These are phyloP conservation scores for Labeo catla DNA, from an alignment of 2,113 vertebrate species.

Conservation along the genomic window DNA sequence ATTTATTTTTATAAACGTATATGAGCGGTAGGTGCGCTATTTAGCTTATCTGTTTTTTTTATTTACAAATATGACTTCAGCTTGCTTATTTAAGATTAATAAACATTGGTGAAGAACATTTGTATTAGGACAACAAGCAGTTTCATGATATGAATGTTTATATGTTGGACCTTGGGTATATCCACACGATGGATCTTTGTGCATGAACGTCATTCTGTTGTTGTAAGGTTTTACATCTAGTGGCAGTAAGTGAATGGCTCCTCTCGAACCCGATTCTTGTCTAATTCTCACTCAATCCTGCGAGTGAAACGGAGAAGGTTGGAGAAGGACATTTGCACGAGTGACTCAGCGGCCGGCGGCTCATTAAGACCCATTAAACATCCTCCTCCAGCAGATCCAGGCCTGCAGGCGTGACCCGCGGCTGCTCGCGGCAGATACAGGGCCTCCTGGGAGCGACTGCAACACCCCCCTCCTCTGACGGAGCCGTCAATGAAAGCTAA, in stretches of 20 bases:
- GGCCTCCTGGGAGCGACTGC: conserved; percentile 70
- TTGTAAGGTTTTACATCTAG: background rate
- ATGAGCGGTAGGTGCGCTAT: too few relatives aligned
- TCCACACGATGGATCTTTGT: background rate
- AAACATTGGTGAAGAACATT: too few relatives aligned
- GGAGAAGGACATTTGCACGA: background rate
- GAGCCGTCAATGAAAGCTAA: conserved; percentile 35
- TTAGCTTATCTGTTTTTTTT: too few relatives aligned
- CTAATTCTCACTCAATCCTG: background rate
- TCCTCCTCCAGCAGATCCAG: conserved; percentile 77
- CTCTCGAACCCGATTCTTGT: background rate
- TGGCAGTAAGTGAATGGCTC: background rate
- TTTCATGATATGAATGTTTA: background rate
- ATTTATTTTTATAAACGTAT: too few relatives aligned
- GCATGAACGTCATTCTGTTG: background rate
- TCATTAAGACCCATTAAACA: conserved; percentile 88
- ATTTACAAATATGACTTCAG: too few relatives aligned
- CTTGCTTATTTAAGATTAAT: too few relatives aligned
- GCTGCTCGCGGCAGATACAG: conserved; percentile 88
- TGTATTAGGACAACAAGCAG: background rate
- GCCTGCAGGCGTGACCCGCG: conserved; percentile 78
- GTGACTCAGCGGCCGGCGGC: conserved; percentile 51
- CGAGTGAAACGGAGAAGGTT: background rate
- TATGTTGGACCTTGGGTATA: background rate
- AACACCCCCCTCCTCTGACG: background rate